Evolutionary conservation across 2,113 vertebrate species (phyloP).

Genomic region (Phaethon lepturus): DNA sequence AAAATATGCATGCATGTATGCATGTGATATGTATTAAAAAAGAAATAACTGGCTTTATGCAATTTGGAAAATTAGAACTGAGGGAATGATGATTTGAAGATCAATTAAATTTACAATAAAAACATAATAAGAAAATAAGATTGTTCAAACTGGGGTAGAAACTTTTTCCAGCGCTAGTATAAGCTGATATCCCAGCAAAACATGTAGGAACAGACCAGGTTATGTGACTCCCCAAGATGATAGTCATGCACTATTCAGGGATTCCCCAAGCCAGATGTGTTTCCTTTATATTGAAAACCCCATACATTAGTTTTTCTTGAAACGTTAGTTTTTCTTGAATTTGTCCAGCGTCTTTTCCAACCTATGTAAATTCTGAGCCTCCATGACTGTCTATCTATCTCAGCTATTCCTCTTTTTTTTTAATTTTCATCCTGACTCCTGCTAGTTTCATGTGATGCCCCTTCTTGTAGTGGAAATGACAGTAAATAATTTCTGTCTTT

Average conservation of each 20-base stretch:
- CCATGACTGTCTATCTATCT: not conserved
- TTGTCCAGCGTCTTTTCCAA: not conserved
- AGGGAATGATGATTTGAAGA: not conserved
- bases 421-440: not conserved
- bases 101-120: not conserved
- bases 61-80: not conserved
- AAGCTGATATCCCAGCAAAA: not conserved
- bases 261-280: not conserved
- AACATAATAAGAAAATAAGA: not conserved
- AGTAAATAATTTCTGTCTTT: not conserved
- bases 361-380: not conserved
- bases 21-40: not conserved
- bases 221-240: not conserved
- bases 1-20: not conserved
- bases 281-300: not conserved
- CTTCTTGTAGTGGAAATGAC: not conserved
- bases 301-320: not conserved
- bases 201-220: not conserved
- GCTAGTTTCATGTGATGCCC: not conserved
- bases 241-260: not conserved
- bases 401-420: not conserved
- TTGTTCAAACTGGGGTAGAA: not conserved
- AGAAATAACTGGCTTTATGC: not conserved
- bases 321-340: not conserved
- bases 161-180: not conserved